These are phyloP conservation scores for Beroe ovata DNA, from an alignment of 37 sponge, comb jelly and placozoan species.

Conservation along the genomic window DNA sequence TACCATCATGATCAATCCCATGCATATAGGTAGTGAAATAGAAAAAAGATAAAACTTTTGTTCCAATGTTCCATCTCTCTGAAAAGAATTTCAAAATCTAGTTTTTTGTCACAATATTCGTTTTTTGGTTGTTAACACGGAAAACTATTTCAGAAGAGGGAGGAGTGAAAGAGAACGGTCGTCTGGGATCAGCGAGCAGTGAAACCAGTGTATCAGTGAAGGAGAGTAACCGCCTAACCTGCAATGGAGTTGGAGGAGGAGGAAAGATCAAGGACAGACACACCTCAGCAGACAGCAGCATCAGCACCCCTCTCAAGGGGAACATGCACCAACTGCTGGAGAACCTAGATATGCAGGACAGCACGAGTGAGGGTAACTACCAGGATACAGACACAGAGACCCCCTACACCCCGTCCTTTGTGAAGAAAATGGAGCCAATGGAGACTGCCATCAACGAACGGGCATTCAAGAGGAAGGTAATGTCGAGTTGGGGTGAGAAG, in stretches of 20 bases:
- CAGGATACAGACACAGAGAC: not conserved
- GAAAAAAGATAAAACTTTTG: too few relatives aligned
- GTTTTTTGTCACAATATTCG: too few relatives aligned
- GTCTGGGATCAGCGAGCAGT: not conserved
- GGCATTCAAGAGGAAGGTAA: not conserved
- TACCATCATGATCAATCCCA: not conserved
- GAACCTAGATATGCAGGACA: not conserved
- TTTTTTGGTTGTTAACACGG: too few relatives aligned
- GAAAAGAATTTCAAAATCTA: too few relatives aligned
- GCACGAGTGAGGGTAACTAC: not conserved
- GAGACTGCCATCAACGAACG: not conserved
- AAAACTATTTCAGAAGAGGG: too few relatives aligned
- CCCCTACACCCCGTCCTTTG: not conserved
- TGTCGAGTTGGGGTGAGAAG: not conserved
- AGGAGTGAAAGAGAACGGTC: not conserved
- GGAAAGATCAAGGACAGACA: not conserved
- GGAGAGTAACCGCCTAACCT: not conserved
- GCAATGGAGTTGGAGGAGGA: too few relatives aligned
- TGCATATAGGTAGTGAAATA: too few relatives aligned
- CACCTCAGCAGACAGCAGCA: not conserved
- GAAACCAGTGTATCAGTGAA: not conserved
- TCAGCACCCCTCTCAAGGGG: not conserved
- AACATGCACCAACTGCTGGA: not conserved
- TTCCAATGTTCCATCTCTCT: too few relatives aligned
- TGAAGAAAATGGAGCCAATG: not conserved